Evolutionary conservation across 2,113 vertebrate genomes (phyloP).

Genomic region (Eolophus roseicapilla): DNA sequence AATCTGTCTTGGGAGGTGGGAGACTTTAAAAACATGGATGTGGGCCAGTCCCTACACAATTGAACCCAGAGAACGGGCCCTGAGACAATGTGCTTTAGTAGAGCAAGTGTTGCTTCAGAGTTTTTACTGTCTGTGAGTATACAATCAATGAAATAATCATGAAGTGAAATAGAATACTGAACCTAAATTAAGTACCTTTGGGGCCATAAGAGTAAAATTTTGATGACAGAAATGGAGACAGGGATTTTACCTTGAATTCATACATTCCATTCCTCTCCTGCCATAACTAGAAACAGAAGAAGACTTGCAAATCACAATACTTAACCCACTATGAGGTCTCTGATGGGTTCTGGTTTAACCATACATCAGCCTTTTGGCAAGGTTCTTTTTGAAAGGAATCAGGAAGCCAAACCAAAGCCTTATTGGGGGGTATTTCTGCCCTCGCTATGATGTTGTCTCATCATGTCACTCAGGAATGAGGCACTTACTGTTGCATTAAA

Average conservation of each 20-base stretch:
- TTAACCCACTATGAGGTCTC: background rate
- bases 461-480: slow-evolving; percentile 66
- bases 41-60: background rate
- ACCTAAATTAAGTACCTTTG: background rate
- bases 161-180: background rate
- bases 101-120: background rate
- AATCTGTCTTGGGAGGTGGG: background rate
- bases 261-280: background rate
- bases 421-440: slow-evolving; percentile 49
- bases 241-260: background rate
- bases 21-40: background rate
- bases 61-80: background rate
- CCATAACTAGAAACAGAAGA: background rate
- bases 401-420: slow-evolving; percentile 28
- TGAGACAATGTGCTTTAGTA: background rate
- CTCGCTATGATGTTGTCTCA: slow-evolving; percentile 56
- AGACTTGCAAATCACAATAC: background rate
- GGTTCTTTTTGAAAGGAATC: slow-evolving; percentile 45
- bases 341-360: slow-evolving; percentile 57
- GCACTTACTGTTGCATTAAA: slow-evolving; percentile 65
- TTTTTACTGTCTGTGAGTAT: background rate
- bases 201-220: background rate
- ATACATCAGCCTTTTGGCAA: slow-evolving; percentile 25
- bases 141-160: background rate
- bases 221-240: background rate